Conservation (phyloP, 2,888 invertebrate genomes). For the Cantharis rufa region DNA sequence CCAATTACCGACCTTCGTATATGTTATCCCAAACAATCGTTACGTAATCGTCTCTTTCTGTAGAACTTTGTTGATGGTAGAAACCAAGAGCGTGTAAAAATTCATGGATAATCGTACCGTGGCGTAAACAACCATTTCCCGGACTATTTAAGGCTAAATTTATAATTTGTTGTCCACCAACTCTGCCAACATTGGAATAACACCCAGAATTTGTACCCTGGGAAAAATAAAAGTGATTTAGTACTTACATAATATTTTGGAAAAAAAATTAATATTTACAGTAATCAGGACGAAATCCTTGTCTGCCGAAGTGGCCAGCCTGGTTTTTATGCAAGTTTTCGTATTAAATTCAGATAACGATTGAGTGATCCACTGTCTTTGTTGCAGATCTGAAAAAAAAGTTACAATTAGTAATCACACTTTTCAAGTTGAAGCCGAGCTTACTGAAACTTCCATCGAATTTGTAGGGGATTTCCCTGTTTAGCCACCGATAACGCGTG, state of each 20-base stretch:
- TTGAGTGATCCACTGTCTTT: background rate
- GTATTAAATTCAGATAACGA: background rate
- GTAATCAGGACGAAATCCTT: background rate
- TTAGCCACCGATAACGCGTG: background rate
- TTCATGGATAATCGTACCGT: background rate
- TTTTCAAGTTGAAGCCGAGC: background rate
- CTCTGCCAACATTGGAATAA: background rate
- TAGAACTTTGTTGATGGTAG: background rate
- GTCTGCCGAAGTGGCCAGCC: background rate
- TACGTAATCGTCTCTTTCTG: background rate
- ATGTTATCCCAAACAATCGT: background rate
- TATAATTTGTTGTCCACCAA: background rate
- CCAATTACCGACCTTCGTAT: background rate
- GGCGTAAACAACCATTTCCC: background rate
- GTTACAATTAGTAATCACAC: background rate
- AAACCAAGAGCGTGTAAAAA: background rate
- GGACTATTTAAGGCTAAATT: background rate
- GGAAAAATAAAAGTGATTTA: background rate
- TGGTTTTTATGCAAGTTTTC: background rate
- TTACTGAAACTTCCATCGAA: background rate
- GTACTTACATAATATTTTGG: too few relatives aligned
- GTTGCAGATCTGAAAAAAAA: background rate
- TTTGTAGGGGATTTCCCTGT: background rate
- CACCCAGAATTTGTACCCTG: background rate
- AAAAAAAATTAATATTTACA: background rate